These are phyloP conservation scores for Suricata suricatta DNA, from an alignment of 2,113 vertebrate species.

Conservation along the genomic window DNA sequence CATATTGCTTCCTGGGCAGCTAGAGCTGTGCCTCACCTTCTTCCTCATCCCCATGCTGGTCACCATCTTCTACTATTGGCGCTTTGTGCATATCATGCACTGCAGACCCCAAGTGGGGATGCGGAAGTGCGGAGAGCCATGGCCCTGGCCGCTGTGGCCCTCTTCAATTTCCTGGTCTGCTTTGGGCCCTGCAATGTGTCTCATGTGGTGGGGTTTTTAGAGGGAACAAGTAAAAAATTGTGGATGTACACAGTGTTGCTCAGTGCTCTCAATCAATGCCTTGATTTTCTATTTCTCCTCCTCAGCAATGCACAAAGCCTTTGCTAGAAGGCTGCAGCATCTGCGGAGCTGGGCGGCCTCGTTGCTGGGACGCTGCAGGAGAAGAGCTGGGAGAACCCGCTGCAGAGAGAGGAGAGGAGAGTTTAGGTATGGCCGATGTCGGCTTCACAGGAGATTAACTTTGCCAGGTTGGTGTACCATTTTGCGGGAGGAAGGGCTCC, in stretches of 20 bases:
- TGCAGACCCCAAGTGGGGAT: slow-evolving; percentile 32
- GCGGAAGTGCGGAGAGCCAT: slow-evolving; percentile 47
- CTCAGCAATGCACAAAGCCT: slow-evolving; percentile 78
- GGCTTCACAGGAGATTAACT: not conserved
- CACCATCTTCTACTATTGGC: slow-evolving; percentile 74
- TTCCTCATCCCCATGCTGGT: slow-evolving; percentile 67
- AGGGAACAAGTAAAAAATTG: slow-evolving; percentile 80
- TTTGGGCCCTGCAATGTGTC: slow-evolving; percentile 88
- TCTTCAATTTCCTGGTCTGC: slow-evolving; percentile 74
- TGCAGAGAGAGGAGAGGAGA: not conserved
- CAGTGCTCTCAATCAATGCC: slow-evolving; percentile 86
- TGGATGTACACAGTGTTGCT: slow-evolving; percentile 82
- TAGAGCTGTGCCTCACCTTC: slow-evolving; percentile 65
- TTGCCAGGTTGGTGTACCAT: too few relatives aligned
- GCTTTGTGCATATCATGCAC: slow-evolving; percentile 56
- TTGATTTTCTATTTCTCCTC: slow-evolving; percentile 91
- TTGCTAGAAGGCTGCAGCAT: slow-evolving; percentile 65
- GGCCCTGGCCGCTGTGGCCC: slow-evolving; percentile 53
- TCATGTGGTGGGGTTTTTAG: slow-evolving; percentile 85
- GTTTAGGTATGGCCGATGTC: not conserved
- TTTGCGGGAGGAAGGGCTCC: not conserved
- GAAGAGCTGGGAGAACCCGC: not conserved
- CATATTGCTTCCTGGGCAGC: not conserved
- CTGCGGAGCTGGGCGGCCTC: not conserved
- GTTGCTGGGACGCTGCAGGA: not conserved